Percentiles rank a stretch among this genome's conserved stretches.
Evolutionary conservation across 1,140 invertebrate genomes (phyloP).

Genomic region (Drosophila miranda): DNA sequence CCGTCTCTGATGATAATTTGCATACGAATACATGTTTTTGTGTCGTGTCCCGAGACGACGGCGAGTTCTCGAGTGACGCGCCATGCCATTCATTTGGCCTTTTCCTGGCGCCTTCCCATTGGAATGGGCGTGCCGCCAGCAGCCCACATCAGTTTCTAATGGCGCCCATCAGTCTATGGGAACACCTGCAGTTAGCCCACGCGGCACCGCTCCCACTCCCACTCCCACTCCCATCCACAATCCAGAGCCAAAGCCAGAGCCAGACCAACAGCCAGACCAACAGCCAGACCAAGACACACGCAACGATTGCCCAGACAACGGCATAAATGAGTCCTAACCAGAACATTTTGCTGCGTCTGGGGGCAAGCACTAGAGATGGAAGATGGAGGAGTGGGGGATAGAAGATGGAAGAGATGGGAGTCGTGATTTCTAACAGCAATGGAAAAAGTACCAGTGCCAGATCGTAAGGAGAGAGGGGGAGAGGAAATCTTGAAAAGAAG

Average conservation of each 20-base stretch:
- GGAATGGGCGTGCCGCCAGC: constrained; percentile 50
- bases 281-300: constrained; percentile 4
- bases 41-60: constrained; percentile 10
- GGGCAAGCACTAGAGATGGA: constrained; percentile 11
- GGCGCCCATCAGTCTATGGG: constrained; percentile 71
- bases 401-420: too few species aligned
- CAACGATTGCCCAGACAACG: constrained; percentile 40
- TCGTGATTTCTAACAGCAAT: too few species aligned
- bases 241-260: neutral
- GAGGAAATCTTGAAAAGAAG: too few species aligned
- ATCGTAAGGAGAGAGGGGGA: too few species aligned
- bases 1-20: constrained; percentile 37
- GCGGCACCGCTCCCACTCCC: constrained; percentile 17
- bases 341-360: constrained; percentile 37
- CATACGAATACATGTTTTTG: constrained; percentile 24
- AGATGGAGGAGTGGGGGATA: too few species aligned
- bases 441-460: too few species aligned
- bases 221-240: constrained; percentile 29
- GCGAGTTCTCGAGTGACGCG: neutral
- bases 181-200: constrained; percentile 71
- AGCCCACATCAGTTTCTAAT: constrained; percentile 49
- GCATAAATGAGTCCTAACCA: constrained; percentile 38
- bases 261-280: too few species aligned
- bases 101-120: constrained; percentile 65
- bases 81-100: constrained; percentile 3